Conservation (phyloP, 2,113 vertebrate genomes). For the Setophaga petechia region DNA sequence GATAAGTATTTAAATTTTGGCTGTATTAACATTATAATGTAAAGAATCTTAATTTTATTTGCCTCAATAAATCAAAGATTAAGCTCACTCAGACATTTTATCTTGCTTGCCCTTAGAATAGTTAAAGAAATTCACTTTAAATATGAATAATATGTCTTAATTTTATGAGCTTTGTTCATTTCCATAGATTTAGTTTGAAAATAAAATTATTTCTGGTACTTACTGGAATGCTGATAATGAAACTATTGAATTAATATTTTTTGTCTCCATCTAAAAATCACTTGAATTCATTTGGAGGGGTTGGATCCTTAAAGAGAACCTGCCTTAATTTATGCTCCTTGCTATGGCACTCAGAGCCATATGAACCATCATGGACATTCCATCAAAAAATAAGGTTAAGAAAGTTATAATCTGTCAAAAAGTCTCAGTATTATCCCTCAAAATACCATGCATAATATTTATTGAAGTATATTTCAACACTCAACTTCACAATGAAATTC, state of each 20-base stretch:
- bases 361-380: not conserved
- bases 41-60: slow-evolving; percentile 15
- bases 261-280: not conserved
- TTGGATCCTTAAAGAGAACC: not conserved
- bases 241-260: not conserved
- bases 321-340: not conserved
- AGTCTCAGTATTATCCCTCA: not conserved
- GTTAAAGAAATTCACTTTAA: not conserved
- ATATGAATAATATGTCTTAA: not conserved
- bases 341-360: not conserved
- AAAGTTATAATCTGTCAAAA: not conserved
- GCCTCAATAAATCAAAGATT: not conserved
- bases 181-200: not conserved
- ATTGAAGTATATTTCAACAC: not conserved
- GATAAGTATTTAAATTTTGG: slow-evolving; percentile 4
- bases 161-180: not conserved
- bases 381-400: not conserved
- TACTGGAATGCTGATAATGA: not conserved
- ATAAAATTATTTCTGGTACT: not conserved
- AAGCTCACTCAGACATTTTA: not conserved
- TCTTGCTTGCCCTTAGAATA: not conserved
- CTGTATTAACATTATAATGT: not conserved
- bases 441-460: not conserved
- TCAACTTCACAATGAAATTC: not conserved
- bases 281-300: not conserved